A percentile compares a stretch with the other conserved stretches of the same genome.
These are phyloP conservation scores for Clusia tigrina DNA, from an alignment of 2,888 invertebrate species.

Conservation along the genomic window DNA sequence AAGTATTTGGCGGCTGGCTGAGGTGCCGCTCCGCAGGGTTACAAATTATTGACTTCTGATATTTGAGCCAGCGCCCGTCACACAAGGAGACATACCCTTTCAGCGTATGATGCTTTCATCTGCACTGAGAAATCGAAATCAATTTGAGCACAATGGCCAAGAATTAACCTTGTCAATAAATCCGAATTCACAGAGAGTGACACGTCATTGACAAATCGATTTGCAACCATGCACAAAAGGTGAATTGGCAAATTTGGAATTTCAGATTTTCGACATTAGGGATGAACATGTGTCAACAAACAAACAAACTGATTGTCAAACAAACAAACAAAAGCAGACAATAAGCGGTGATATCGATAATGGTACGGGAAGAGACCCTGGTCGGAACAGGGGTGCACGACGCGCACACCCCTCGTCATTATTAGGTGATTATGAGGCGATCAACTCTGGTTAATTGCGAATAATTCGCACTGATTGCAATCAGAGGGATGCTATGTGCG, in stretches of 20 bases:
- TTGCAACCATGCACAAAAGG: not conserved
- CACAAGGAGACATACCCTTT: no score
- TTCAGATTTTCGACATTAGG: not conserved
- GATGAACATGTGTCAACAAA: not conserved
- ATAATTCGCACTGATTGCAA: slow-evolving; percentile 9
- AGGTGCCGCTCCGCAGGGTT: no score
- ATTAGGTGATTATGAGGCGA: not conserved
- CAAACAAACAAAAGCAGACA: not conserved
- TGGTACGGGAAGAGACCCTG: not conserved
- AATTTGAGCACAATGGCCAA: slow-evolving; percentile 1
- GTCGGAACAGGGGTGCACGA: no score
- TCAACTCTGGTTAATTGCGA: not conserved
- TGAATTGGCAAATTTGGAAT: not conserved
- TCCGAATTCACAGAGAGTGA: not conserved
- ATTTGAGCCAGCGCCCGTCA: not conserved
- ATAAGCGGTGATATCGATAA: not conserved
- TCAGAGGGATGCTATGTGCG: no score
- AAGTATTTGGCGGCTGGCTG: no score
- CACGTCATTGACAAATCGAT: not conserved
- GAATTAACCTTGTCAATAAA: not conserved
- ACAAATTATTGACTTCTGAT: not conserved
- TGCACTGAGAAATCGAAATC: no score
- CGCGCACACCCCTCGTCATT: not conserved
- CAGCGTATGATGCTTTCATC: no score
- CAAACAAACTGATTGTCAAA: slow-evolving; percentile 6